phyloP scores from a whole-genome alignment of 1,140 invertebrate genomes.

The Rhagoletis zephyria region DNA sequence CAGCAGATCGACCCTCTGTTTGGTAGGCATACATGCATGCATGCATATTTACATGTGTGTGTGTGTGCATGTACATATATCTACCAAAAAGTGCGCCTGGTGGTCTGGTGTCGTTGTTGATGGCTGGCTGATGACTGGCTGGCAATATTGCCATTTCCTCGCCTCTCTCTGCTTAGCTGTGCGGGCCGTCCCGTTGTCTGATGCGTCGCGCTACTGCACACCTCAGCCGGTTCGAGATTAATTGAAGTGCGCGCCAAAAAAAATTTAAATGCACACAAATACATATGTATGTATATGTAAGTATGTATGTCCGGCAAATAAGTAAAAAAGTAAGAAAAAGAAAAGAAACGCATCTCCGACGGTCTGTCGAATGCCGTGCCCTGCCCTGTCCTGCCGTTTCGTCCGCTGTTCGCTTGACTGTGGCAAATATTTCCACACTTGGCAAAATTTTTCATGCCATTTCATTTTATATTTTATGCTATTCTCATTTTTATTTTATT shows the following conservation, averaged over 20 bases:
- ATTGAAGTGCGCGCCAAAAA: constrained; percentile 64
- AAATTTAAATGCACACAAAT: not conserved
- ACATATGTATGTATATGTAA: not conserved
- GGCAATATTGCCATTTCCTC: not conserved
- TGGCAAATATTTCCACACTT: constrained; percentile 3
- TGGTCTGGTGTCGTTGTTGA: constrained; percentile 17
- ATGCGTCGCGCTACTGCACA: not conserved
- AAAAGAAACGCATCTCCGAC: not conserved
- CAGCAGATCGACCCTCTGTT: constrained; percentile 3
- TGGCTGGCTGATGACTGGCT: not conserved
- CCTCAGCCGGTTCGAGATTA: constrained; percentile 64
- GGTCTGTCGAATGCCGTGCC: not conserved
- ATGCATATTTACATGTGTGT: too few relatives aligned
- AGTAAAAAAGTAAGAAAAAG: constrained; percentile 21
- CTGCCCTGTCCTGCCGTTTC: not conserved
- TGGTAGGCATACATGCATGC: too few relatives aligned
- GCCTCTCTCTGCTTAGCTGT: not conserved
- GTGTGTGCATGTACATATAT: not conserved
- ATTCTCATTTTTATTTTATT: constrained; percentile 10
- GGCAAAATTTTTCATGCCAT: not conserved
- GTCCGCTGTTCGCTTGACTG: not conserved
- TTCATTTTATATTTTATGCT: not conserved
- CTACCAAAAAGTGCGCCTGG: not conserved
- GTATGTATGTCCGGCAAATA: not conserved
- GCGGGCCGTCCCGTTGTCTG: not conserved